Evolutionary conservation across 2,113 vertebrate genomes (phyloP).

Genomic region (Amphilophus citrinellus): DNA sequence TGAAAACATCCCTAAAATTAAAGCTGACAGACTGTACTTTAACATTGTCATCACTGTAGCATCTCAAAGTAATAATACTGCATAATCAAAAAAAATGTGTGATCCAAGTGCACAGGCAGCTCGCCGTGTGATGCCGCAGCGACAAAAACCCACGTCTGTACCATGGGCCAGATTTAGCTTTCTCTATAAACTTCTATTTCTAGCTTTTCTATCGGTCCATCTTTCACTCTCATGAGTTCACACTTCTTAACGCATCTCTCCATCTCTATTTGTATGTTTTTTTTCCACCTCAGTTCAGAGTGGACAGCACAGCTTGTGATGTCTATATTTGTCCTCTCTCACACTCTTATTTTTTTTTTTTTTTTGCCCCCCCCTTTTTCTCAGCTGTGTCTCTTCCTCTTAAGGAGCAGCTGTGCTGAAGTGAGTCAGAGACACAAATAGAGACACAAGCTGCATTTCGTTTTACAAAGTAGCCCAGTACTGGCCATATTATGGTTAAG

Average conservation of each 20-base stretch:
- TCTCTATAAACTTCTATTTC: slow-evolving; percentile 42
- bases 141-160: slow-evolving; percentile 47
- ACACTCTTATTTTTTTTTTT: slow-evolving; percentile 11
- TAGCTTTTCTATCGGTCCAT: slow-evolving; percentile 49
- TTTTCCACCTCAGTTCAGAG: slow-evolving; percentile 44
- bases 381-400: slow-evolving; percentile 55
- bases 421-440: slow-evolving; percentile 58
- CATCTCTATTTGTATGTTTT: slow-evolving; percentile 21
- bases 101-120: slow-evolving; percentile 31
- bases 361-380: slow-evolving; percentile 3
- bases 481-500: slow-evolving; percentile 11
- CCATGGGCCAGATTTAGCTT: slow-evolving; percentile 54
- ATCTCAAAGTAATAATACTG: slow-evolving; percentile 41
- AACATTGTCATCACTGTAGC: slow-evolving; percentile 33
- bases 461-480: slow-evolving; percentile 35
- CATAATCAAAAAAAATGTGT: slow-evolving; percentile 9
- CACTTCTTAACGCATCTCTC: slow-evolving; percentile 31
- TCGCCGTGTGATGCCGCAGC: slow-evolving; percentile 16
- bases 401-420: slow-evolving; percentile 61
- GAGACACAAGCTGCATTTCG: slow-evolving; percentile 39
- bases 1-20: slow-evolving; percentile 45
- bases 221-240: slow-evolving; percentile 55
- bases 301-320: slow-evolving; percentile 75
- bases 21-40: slow-evolving; percentile 61
- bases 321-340: slow-evolving; percentile 69